A percentile compares a stretch with the other conserved stretches of the same genome.
Conservation (phyloP, 2,888 invertebrate species). For the Stratiomys singularior region DNA sequence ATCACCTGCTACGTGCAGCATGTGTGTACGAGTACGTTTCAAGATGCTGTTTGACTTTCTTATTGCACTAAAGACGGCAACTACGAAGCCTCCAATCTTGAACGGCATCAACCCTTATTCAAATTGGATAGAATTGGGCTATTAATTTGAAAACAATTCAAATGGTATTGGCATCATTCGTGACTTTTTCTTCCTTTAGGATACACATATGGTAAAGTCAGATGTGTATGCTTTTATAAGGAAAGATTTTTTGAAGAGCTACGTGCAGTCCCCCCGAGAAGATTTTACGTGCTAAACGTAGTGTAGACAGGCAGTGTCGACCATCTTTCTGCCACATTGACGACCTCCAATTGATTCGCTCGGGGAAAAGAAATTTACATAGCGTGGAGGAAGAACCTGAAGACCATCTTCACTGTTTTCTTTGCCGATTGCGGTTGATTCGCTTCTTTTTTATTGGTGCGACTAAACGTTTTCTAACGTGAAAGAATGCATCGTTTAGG, state of each 20-base stretch:
- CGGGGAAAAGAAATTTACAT: slow-evolving; percentile 16
- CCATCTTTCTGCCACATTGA: background rate
- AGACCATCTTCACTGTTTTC: background rate
- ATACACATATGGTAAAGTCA: background rate
- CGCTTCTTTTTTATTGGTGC: background rate
- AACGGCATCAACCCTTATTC: background rate
- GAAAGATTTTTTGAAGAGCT: no score
- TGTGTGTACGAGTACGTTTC: no score
- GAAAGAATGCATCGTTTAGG: slow-evolving; percentile 18
- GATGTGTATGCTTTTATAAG: no score
- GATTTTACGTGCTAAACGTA: no score
- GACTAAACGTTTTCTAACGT: slow-evolving; percentile 17
- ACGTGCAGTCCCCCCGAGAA: background rate
- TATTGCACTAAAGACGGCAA: background rate
- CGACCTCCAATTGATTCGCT: background rate
- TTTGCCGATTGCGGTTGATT: background rate
- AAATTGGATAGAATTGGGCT: background rate
- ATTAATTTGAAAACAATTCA: slow-evolving; percentile 40
- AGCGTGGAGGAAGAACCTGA: slow-evolving; percentile 15
- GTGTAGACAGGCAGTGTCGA: background rate
- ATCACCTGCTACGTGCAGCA: slow-evolving; percentile 4
- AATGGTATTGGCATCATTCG: slow-evolving; percentile 38
- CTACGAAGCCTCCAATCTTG: background rate
- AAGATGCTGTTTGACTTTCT: background rate
- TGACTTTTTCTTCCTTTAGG: slow-evolving; percentile 26